Percentiles rank a stretch among this genome's conserved stretches.
Evolutionary conservation across 2,797 vertebrate genomes (phyloP).

Genomic region (Rhynchotus rufescens): DNA sequence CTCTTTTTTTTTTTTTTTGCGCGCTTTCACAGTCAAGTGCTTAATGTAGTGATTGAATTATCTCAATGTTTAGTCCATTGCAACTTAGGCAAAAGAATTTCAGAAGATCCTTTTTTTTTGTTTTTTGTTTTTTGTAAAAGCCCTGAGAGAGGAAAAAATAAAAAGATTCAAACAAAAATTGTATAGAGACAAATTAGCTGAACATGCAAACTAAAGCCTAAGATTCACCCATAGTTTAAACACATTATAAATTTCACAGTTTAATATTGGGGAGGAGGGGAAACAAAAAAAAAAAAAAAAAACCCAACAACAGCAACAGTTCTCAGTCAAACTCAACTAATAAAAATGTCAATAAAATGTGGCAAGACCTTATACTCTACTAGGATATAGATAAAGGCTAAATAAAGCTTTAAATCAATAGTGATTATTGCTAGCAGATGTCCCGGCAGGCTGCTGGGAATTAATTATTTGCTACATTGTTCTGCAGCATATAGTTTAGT

Average conservation of each 20-base stretch:
- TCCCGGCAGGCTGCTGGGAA: slow-evolving; percentile 78
- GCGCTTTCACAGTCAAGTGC: slow-evolving; percentile 93
- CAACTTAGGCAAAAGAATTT: slow-evolving; percentile 87
- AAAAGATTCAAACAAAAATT: slow-evolving; percentile 82
- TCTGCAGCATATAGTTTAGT: slow-evolving; percentile 85
- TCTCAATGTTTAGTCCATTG: slow-evolving; percentile 81
- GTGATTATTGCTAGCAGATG: slow-evolving; percentile 89
- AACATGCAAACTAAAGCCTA: slow-evolving; percentile 96
- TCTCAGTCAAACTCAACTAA: slow-evolving; percentile 86
- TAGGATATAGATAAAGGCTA: slow-evolving; percentile 85
- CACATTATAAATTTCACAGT: slow-evolving; percentile 96
- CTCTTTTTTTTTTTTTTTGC: slow-evolving; percentile 25
- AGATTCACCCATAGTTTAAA: slow-evolving; percentile 95
- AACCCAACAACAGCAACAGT: slow-evolving; percentile 73
- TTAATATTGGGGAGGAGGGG: slow-evolving; percentile 81
- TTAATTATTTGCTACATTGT: slow-evolving; percentile 75
- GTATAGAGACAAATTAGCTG: slow-evolving; percentile 89
- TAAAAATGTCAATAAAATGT: slow-evolving; percentile 81
- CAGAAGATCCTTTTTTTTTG: slow-evolving; percentile 69
- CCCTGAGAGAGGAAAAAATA: slow-evolving; percentile 92
- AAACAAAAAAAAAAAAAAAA: slow-evolving; percentile 78
- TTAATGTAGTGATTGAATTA: slow-evolving; percentile 95
- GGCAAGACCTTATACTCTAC: slow-evolving; percentile 86
- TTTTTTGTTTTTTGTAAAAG: slow-evolving; percentile 81
- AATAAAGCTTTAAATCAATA: slow-evolving; percentile 95